phyloP scores from a whole-genome alignment of 1,140 invertebrate species.

The Anoplophora glabripennis region DNA sequence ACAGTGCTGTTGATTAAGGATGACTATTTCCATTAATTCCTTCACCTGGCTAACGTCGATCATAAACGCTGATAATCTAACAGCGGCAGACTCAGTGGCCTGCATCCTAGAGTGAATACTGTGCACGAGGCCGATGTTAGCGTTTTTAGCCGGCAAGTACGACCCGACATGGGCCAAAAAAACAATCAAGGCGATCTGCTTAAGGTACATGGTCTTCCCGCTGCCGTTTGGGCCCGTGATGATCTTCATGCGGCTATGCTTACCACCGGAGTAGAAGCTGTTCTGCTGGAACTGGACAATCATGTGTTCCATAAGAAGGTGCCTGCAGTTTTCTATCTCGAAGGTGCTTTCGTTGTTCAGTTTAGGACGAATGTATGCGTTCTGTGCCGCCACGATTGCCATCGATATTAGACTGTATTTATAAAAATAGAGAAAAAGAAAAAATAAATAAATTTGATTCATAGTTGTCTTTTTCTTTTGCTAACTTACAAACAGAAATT shows the following conservation, averaged over 20 bases:
- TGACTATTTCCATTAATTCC: no score
- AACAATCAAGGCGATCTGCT: conserved; percentile 72
- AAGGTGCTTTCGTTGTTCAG: conserved; percentile 61
- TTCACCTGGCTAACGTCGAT: conserved; percentile 78
- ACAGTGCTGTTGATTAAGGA: no score
- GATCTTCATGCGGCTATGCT: conserved; percentile 66
- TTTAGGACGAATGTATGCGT: conserved; percentile 67
- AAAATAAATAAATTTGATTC: no score
- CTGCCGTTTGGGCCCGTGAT: conserved; percentile 87
- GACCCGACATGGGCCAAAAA: conserved; percentile 87
- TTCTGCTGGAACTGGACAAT: conserved; percentile 72
- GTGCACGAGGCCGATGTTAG: conserved; percentile 67
- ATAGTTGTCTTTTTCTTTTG: no score
- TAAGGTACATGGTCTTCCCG: conserved; percentile 90
- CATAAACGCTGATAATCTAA: conserved; percentile 81
- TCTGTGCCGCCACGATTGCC: conserved; percentile 65
- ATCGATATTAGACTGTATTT: conserved; percentile 72
- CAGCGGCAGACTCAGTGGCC: conserved; percentile 70
- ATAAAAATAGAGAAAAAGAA: no score
- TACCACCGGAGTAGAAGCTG: conserved; percentile 58
- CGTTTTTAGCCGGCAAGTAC: conserved; percentile 79
- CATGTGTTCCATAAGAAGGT: conserved; percentile 73
- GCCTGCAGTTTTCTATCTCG: conserved; percentile 69
- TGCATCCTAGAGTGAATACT: conserved; percentile 75
- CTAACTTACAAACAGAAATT: no score